A percentile compares a stretch with the other conserved stretches of the same genome.
These are phyloP conservation scores for Lycaena phlaeas DNA, from an alignment of 2,888 invertebrate species.

Conservation along the genomic window DNA sequence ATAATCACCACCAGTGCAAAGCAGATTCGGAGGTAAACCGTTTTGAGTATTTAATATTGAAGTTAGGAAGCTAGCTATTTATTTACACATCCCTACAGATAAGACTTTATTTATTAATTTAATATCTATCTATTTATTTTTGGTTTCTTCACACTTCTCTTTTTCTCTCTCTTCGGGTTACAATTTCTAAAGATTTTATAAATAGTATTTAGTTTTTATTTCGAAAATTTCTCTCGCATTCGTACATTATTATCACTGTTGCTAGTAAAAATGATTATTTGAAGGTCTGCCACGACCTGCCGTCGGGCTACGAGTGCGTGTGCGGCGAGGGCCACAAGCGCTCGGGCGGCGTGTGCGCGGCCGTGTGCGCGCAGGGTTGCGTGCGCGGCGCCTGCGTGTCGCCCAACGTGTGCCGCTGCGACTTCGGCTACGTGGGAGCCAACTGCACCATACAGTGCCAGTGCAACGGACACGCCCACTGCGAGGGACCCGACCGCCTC, in stretches of 20 bases:
- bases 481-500: slow-evolving; percentile 88
- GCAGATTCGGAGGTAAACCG: slow-evolving; percentile 78
- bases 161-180: too few species aligned
- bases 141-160: too few species aligned
- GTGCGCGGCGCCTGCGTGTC: slow-evolving; percentile 88
- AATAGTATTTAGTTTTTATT: too few species aligned
- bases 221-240: too few species aligned
- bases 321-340: slow-evolving; percentile 83
- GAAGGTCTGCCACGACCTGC: slow-evolving; percentile 84
- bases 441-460: slow-evolving; percentile 95
- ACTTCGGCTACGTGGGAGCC: slow-evolving; percentile 95
- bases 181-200: too few species aligned
- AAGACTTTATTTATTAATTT: too few species aligned
- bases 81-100: too few species aligned
- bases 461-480: slow-evolving; percentile 95
- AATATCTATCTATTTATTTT: too few species aligned
- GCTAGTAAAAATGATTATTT: background rate
- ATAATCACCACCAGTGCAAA: slow-evolving; percentile 93
- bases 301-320: slow-evolving; percentile 86
- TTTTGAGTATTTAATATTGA: background rate
- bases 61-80: background rate
- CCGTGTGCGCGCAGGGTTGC: slow-evolving; percentile 88
- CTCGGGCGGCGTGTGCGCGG: slow-evolving; percentile 78
- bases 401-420: slow-evolving; percentile 89
- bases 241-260: too few species aligned